These are phyloP conservation scores for Atlantisia rogersi DNA, from an alignment of 2,113 vertebrate species.

Conservation along the genomic window DNA sequence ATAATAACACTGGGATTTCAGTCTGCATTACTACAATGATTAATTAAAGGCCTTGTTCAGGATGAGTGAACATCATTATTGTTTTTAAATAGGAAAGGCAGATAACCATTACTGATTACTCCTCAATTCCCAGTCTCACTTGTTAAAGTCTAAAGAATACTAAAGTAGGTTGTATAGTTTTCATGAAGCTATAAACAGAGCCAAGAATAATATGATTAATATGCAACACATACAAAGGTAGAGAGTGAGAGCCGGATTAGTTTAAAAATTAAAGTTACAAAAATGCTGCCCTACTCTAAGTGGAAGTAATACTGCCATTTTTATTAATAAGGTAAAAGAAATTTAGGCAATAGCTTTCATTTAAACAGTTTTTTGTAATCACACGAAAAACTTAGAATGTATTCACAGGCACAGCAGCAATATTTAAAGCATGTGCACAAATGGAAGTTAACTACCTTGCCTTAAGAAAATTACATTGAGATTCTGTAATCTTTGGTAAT, in stretches of 20 bases:
- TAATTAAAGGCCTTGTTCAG: slow-evolving; percentile 87
- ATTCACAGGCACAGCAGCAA: neutral
- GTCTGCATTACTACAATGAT: slow-evolving; percentile 91
- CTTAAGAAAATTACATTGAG: neutral
- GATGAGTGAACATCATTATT: slow-evolving; percentile 91
- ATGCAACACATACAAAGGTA: slow-evolving; percentile 29
- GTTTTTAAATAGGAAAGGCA: slow-evolving; percentile 90
- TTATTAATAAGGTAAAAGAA: neutral
- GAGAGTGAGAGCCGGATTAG: slow-evolving; percentile 4
- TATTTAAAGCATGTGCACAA: neutral
- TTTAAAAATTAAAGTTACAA: slow-evolving; percentile 36
- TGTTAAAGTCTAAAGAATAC: slow-evolving; percentile 78
- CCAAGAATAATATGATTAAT: slow-evolving; percentile 69
- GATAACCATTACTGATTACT: slow-evolving; percentile 84
- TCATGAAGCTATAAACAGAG: slow-evolving; percentile 53
- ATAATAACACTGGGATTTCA: slow-evolving; percentile 78
- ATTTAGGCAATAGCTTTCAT: neutral
- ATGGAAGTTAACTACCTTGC: neutral
- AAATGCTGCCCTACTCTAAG: neutral
- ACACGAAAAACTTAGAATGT: neutral
- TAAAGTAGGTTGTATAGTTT: slow-evolving; percentile 73
- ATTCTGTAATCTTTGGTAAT: neutral
- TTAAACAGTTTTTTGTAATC: neutral
- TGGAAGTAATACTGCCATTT: neutral
- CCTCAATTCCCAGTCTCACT: slow-evolving; percentile 78